Evolutionary conservation across 2,888 invertebrate species (phyloP).

Genomic region (Biston betularia): DNA sequence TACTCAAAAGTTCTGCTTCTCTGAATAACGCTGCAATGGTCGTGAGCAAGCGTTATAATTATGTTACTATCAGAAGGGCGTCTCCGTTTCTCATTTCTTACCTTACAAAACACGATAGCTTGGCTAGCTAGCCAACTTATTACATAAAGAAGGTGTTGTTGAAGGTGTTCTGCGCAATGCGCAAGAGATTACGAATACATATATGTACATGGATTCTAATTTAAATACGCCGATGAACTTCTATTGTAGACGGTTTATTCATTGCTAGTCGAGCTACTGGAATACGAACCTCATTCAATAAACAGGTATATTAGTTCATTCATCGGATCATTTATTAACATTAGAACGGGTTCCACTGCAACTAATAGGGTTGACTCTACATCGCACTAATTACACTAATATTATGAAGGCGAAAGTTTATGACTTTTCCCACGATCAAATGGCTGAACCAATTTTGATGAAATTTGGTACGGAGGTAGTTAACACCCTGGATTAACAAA

Average conservation of each 20-base stretch:
- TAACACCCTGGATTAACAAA: no score
- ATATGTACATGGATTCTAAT: conserved; percentile 9
- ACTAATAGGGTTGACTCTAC: conserved; percentile 40
- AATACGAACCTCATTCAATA: conserved; percentile 40
- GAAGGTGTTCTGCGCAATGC: neutral
- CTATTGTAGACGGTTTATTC: conserved; percentile 14
- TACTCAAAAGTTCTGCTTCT: no score
- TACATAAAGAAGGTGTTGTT: neutral
- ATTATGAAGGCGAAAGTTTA: no score
- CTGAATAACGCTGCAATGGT: no score
- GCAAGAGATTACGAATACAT: neutral
- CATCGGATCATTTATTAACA: conserved; percentile 56
- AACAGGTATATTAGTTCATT: conserved; percentile 32
- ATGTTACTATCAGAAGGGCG: no score
- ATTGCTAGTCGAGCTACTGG: conserved; percentile 42
- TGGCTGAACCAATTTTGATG: no score
- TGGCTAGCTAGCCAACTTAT: neutral
- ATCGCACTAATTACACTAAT: no score
- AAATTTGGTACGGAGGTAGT: no score
- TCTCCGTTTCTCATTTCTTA: no score
- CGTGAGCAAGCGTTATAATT: no score
- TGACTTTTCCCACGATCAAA: no score
- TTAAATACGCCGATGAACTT: conserved; percentile 5
- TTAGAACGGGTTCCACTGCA: conserved; percentile 51
- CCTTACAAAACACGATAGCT: no score